A percentile compares a stretch with the other conserved stretches of the same genome.
These are phyloP conservation scores for Hecatera dysodea DNA, from an alignment of 2,888 invertebrate species.

Conservation along the genomic window DNA sequence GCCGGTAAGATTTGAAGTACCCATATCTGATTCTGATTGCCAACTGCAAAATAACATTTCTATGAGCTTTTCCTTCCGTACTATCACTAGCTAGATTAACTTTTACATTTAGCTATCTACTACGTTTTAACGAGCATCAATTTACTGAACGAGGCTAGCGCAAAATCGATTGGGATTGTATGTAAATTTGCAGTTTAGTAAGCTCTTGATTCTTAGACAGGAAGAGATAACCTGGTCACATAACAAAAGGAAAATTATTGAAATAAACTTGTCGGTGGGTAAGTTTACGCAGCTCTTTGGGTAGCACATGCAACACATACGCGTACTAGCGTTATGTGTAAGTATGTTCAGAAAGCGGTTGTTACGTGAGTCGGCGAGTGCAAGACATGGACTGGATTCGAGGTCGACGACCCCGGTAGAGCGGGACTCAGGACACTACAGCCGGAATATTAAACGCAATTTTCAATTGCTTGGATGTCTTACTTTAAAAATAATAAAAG, in stretches of 20 bases:
- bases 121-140: constrained; percentile 29
- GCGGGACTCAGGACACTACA: constrained; percentile 89
- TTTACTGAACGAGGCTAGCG: constrained; percentile 38
- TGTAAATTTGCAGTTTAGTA: constrained; percentile 51
- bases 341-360: constrained; percentile 83
- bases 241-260: constrained; percentile 30
- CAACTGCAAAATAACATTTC: constrained; percentile 31
- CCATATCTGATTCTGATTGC: constrained; percentile 35
- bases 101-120: constrained; percentile 18
- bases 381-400: constrained; percentile 89
- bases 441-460: constrained; percentile 83
- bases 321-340: constrained; percentile 66
- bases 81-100: constrained; percentile 9
- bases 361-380: constrained; percentile 87
- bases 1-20: constrained; percentile 38
- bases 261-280: constrained; percentile 39
- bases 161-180: constrained; percentile 52
- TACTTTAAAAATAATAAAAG: constrained; percentile 42
- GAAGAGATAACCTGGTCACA: constrained; percentile 17
- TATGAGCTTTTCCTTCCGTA: constrained; percentile 39
- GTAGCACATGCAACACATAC: constrained; percentile 57
- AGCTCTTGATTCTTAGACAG: constrained; percentile 6
- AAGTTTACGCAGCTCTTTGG: constrained; percentile 53
- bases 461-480: constrained; percentile 62
- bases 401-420: constrained; percentile 86